Conservation (phyloP, 1,140 invertebrate genomes). For the Formica exsecta region DNA sequence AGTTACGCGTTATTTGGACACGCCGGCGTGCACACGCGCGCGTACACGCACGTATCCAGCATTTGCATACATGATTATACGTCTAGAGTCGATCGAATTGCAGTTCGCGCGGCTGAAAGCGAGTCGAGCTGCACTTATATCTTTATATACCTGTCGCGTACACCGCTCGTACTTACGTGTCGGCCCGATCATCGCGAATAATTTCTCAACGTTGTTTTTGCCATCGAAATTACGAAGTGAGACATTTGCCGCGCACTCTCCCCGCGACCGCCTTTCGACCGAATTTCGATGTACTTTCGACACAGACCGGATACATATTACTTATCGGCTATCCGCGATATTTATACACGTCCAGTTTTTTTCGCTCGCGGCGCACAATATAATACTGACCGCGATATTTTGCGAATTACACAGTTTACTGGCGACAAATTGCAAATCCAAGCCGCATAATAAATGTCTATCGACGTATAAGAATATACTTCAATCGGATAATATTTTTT, state of each 20-base stretch:
- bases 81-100: slow-evolving; percentile 67
- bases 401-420: slow-evolving; percentile 1
- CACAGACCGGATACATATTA: slow-evolving; percentile 19
- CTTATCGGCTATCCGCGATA: slow-evolving; percentile 19
- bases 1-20: slow-evolving; percentile 73
- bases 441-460: background rate
- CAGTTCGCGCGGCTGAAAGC: slow-evolving; percentile 61
- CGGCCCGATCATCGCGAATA: slow-evolving; percentile 48
- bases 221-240: slow-evolving; percentile 52
- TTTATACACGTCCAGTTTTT: slow-evolving; percentile 27
- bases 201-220: slow-evolving; percentile 57
- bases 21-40: slow-evolving; percentile 28
- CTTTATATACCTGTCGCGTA: slow-evolving; percentile 72
- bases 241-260: slow-evolving; percentile 25
- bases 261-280: background rate
- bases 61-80: slow-evolving; percentile 76
- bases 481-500: background rate
- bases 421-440: slow-evolving; percentile 11
- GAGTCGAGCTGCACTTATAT: slow-evolving; percentile 68
- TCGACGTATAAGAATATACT: background rate
- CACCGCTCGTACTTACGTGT: slow-evolving; percentile 58
- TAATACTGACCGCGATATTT: slow-evolving; percentile 39
- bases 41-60: slow-evolving; percentile 63
- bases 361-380: background rate
- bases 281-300: slow-evolving; percentile 48